Base-by-base conservation (phyloP, 1,140 invertebrate species). In the Coptotermes formosanus region DNA sequence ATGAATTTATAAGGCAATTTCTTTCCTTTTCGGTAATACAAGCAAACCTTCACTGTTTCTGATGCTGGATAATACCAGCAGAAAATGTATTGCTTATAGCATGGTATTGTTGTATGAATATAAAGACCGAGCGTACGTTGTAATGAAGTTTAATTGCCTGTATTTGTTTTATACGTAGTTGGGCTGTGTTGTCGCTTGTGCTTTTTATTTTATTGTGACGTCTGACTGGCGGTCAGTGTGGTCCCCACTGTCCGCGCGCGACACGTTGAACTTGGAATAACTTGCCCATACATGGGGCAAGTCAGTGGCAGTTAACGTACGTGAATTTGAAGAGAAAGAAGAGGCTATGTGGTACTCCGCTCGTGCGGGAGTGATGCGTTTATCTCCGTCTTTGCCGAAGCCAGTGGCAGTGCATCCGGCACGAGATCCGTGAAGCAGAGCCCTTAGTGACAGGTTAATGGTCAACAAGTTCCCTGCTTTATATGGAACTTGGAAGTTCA, bases 251-350 rank as follows among this genome's bases (percentile, higher is more conserved):
- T 14, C 25, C 25, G 64, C 55, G 55, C 55, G 14, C 64, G 4
- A 75, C 64, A 30, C 64, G n/a, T 83, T 44, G 48, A 83, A 83
- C 82, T 52, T 83, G 82, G 82, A 83, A 83, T 83, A 83, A 83
- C 82, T 83, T 83, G 8, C 16, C 82, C 82, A 83, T 83, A 83
- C 23, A 43, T 43, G 82, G 82, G 3, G 25, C 9, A 83, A 83
- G 82, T 44, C 48, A 8, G 38, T 83, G 11, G 23, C 43, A 83
- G 82, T 30, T 21, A 12, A n/a, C 16, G 82, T 83, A 45, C 30
- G 23, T 83, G 48, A 52, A 32, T 44, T 82, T 75, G 64, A 8
- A 14, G 64, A 30, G n/a, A 30, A 30, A 8, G n/a, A 6, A 25
- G 64, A 30, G 8, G 64, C 25, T 25, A 16, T 2, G 64, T 75